A percentile compares a stretch with the other conserved stretches of the same genome.
phyloP scores from a whole-genome alignment of 2,888 invertebrate genomes.

The Odontocolon sp. region DNA sequence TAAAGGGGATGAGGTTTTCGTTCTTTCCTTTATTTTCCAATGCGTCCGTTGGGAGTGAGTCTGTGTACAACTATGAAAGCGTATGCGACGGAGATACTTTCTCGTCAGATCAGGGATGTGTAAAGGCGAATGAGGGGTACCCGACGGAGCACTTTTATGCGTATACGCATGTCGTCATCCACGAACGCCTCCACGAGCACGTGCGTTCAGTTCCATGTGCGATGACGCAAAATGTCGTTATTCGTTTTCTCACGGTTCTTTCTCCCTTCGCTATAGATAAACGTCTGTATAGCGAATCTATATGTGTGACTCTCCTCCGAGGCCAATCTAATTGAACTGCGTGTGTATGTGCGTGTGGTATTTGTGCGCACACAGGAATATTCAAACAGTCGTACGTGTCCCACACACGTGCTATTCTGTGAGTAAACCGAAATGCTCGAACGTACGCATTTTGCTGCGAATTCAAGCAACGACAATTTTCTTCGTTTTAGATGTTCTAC shows the following conservation, averaged over 20 bases:
- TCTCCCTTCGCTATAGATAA: slow-evolving; percentile 6
- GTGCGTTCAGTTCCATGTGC: background rate
- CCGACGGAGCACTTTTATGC: too few relatives aligned
- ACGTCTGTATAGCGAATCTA: slow-evolving; percentile 3
- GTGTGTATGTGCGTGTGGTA: slow-evolving; percentile 15
- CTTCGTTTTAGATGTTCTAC: slow-evolving; percentile 8
- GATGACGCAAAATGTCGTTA: slow-evolving; percentile 28
- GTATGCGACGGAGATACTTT: background rate
- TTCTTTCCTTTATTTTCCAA: slow-evolving; percentile 22
- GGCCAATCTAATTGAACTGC: background rate
- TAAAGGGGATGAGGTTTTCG: background rate
- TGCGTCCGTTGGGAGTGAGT: slow-evolving; percentile 4
- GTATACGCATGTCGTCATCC: too few relatives aligned
- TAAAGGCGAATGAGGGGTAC: background rate
- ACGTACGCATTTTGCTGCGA: background rate
- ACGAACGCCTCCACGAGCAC: too few relatives aligned
- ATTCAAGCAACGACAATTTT: slow-evolving; percentile 11
- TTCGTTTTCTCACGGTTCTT: background rate
- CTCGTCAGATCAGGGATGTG: slow-evolving; percentile 7
- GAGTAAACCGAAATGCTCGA: background rate
- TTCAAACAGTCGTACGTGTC: slow-evolving; percentile 27
- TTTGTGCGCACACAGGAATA: background rate
- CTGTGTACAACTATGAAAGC: too few relatives aligned
- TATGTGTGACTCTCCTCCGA: background rate
- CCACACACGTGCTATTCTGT: background rate